Evolutionary conservation across 2,113 vertebrate genomes (phyloP).

Genomic region (Paedocypris sp.): DNA sequence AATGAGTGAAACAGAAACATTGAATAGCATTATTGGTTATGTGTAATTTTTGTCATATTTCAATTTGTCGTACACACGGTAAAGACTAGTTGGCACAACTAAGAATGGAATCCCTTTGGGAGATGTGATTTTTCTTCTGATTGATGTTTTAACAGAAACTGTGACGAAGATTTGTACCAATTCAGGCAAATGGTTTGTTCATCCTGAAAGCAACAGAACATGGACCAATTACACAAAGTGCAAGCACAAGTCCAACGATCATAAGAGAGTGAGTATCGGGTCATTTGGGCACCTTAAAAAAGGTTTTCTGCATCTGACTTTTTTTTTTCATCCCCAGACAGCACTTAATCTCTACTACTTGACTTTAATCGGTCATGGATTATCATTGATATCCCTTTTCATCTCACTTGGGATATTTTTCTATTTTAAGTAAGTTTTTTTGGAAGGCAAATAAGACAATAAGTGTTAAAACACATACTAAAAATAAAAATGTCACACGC

Average conservation of each 20-base stretch:
- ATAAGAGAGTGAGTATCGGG: conserved; percentile 69
- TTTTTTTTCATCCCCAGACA: conserved; percentile 51
- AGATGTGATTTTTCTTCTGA: no score
- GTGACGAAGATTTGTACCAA: conserved; percentile 81
- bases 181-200: conserved; percentile 79
- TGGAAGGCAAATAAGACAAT: no score
- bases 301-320: not conserved
- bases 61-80: no score
- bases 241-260: conserved; percentile 48
- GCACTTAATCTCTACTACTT: conserved; percentile 85
- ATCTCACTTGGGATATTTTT: conserved; percentile 91
- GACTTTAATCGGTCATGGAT: conserved; percentile 83
- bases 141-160: conserved; percentile 57
- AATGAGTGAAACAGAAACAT: no score
- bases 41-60: no score
- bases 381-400: conserved; percentile 80
- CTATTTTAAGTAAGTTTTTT: conserved; percentile 95
- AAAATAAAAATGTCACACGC: not conserved
- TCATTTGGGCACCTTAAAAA: no score
- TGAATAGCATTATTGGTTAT: no score
- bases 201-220: conserved; percentile 81
- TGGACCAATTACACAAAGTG: conserved; percentile 91
- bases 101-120: no score
- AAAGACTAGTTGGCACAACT: no score
- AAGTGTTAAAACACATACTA: no score